Conservation (phyloP, 2,797 vertebrate genomes). For the Podarcis lilfordi region DNA sequence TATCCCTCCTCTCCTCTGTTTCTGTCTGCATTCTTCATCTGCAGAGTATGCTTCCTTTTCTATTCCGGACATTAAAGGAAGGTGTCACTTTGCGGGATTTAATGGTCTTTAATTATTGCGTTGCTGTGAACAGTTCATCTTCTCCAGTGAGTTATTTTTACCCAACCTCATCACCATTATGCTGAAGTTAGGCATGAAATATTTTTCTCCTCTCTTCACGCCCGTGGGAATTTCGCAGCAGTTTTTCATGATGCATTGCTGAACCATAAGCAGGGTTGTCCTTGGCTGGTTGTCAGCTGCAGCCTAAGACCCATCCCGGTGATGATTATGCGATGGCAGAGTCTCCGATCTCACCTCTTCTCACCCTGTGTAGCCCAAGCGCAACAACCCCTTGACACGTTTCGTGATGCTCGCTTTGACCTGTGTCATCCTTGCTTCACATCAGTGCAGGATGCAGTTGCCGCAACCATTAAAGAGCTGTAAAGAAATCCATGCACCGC, state of each 20-base stretch:
- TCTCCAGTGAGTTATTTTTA: constrained; percentile 1
- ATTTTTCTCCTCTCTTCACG: background rate
- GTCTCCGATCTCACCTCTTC: background rate
- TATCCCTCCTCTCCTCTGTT: background rate
- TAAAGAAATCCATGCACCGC: background rate
- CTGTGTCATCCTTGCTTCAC: background rate
- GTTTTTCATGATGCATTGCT: constrained; percentile 2
- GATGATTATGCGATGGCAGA: background rate
- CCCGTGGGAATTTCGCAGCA: background rate
- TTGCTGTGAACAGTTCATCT: background rate
- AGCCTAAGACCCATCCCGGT: background rate
- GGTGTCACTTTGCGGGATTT: constrained; percentile 8
- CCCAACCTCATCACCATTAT: background rate
- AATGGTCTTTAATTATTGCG: constrained; percentile 20
- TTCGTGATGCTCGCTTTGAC: background rate
- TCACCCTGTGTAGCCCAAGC: background rate
- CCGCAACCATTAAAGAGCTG: background rate
- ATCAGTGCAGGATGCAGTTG: background rate
- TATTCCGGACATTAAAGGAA: background rate
- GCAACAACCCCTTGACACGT: constrained; percentile 9
- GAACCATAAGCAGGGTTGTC: background rate
- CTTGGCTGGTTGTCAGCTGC: background rate
- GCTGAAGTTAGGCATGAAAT: background rate
- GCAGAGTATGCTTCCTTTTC: background rate
- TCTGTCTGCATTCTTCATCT: background rate